A percentile compares a stretch with the other conserved stretches of the same genome.
phyloP scores from a whole-genome alignment of 2,113 vertebrate species.

The Melanotaenia duboulayi region DNA sequence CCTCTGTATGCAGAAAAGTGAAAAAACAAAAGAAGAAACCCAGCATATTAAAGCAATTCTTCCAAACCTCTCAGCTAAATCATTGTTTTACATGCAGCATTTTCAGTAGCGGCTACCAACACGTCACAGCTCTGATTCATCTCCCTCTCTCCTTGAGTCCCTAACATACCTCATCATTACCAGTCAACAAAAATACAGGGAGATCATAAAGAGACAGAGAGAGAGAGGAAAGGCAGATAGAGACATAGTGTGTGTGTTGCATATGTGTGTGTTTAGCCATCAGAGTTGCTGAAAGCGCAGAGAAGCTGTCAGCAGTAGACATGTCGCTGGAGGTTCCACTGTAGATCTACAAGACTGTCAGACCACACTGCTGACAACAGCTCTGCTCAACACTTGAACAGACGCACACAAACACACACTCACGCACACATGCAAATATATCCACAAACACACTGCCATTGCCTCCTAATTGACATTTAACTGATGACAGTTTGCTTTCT shows the following conservation, averaged over 20 bases:
- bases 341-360: slow-evolving; percentile 75
- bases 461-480: slow-evolving; percentile 73
- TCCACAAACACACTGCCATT: slow-evolving; percentile 45
- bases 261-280: slow-evolving; percentile 59
- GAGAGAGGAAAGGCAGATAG: slow-evolving; percentile 37
- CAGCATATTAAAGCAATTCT: slow-evolving; percentile 50
- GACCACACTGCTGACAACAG: slow-evolving; percentile 64
- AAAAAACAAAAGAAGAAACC: slow-evolving; percentile 20
- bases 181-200: slow-evolving; percentile 68
- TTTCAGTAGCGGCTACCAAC: slow-evolving; percentile 48
- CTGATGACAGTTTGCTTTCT: slow-evolving; percentile 65
- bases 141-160: slow-evolving; percentile 60
- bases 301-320: slow-evolving; percentile 77
- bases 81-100: slow-evolving; percentile 49
- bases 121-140: slow-evolving; percentile 69
- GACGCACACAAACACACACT: slow-evolving; percentile 24
- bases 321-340: slow-evolving; percentile 65
- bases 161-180: slow-evolving; percentile 67
- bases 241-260: slow-evolving; percentile 38
- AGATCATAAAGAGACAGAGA: slow-evolving; percentile 64
- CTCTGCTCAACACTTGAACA: slow-evolving; percentile 40
- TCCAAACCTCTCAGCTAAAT: slow-evolving; percentile 55
- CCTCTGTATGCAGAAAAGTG: slow-evolving; percentile 13
- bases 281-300: slow-evolving; percentile 69
- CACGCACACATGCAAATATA: slow-evolving; percentile 31